phyloP scores from a whole-genome alignment of 2,113 vertebrate genomes.

The Talpa occidentalis region DNA sequence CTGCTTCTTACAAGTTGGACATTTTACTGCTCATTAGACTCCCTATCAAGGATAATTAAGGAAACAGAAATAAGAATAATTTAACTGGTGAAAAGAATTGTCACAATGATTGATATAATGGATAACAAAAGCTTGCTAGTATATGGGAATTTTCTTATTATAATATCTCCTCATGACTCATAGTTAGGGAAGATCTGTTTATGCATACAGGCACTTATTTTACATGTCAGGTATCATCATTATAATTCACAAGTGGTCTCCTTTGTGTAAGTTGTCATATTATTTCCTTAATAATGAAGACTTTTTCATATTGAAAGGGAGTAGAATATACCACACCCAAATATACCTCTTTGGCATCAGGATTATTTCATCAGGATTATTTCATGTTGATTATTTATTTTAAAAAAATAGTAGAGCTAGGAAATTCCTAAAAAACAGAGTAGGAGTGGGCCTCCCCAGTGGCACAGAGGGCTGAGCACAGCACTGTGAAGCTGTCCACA shows the following conservation, averaged over 20 bases:
- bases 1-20: background rate
- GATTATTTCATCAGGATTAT: background rate
- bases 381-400: background rate
- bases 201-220: background rate
- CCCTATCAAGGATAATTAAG: slow-evolving; percentile 24
- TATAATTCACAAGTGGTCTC: slow-evolving; percentile 32
- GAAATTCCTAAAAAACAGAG: background rate
- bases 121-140: slow-evolving; percentile 30
- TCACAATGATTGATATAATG: slow-evolving; percentile 40
- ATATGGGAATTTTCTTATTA: slow-evolving; percentile 53
- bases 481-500: no score
- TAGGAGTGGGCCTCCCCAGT: no score
- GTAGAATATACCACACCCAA: background rate
- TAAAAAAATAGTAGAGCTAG: background rate
- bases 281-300: slow-evolving; percentile 10
- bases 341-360: background rate
- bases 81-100: background rate
- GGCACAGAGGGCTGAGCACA: no score
- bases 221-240: background rate
- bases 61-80: slow-evolving; percentile 23
- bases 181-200: background rate
- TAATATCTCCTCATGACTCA: background rate
- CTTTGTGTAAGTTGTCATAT: background rate
- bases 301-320: background rate
- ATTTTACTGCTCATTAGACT: slow-evolving; percentile 47